Evolutionary conservation across 2,113 vertebrate species (phyloP).

Genomic region (Microcebus jonahi): DNA sequence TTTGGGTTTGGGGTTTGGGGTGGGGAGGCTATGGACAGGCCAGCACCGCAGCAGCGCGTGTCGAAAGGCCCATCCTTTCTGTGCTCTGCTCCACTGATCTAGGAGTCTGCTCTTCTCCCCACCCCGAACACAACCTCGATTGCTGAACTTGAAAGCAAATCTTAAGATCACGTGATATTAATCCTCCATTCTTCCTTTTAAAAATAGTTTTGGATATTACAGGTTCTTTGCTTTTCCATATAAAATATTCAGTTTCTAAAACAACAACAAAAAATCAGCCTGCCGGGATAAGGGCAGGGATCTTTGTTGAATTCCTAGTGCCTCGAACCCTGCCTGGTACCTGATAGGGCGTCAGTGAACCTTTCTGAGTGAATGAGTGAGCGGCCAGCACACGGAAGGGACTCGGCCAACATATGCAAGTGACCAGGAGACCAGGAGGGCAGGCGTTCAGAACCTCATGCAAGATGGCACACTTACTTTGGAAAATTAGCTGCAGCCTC

Average conservation of each 20-base stretch:
- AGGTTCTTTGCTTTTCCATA: background rate
- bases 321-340: background rate
- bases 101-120: fast-evolving
- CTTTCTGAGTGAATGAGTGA: background rate
- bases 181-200: background rate
- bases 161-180: background rate
- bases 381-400: background rate
- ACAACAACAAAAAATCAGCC: background rate
- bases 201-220: background rate
- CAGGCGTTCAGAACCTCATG: background rate
- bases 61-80: background rate
- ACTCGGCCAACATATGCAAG: background rate
- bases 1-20: background rate
- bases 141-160: background rate
- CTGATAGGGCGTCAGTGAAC: background rate
- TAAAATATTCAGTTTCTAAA: background rate
- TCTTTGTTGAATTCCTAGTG: background rate
- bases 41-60: fast-evolving
- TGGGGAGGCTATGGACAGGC: too few species aligned
- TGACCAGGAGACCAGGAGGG: background rate
- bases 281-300: background rate
- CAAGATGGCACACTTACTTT: background rate
- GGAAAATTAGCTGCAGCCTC: background rate
- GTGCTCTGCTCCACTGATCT: background rate
- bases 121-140: fast-evolving